Conservation (phyloP, 1,140 invertebrate species). For the Ips typographus region DNA sequence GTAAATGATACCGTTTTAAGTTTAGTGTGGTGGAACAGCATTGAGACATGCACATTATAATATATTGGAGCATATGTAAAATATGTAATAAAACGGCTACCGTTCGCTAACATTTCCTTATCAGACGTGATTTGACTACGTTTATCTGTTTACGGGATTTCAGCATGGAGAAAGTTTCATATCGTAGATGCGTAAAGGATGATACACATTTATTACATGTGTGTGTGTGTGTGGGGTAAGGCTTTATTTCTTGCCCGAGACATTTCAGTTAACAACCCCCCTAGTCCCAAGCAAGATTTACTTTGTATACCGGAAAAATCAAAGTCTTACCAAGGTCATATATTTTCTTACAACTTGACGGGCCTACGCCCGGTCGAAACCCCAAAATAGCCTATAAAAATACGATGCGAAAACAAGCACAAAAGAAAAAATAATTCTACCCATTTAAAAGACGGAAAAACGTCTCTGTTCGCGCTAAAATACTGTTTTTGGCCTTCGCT, state of each 20-base stretch:
- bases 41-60: constrained; percentile 6
- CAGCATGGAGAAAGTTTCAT: not conserved
- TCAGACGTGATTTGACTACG: not conserved
- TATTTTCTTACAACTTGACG: constrained; percentile 4
- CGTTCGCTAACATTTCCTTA: constrained; percentile 2
- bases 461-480: constrained; percentile 9
- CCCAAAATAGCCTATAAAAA: constrained; percentile 19
- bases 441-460: constrained; percentile 18
- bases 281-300: not conserved
- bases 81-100: constrained; percentile 6
- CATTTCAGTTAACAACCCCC: constrained; percentile 10
- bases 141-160: not conserved
- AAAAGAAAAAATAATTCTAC: constrained; percentile 15
- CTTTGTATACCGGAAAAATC: constrained; percentile 9
- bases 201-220: not conserved
- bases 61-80: constrained; percentile 7
- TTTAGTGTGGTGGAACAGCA: constrained; percentile 5
- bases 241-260: not conserved
- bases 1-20: constrained; percentile 11
- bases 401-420: constrained; percentile 18
- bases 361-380: constrained; percentile 2
- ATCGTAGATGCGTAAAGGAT: not conserved
- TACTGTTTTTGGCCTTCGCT: constrained; percentile 18
- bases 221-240: not conserved
- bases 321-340: constrained; percentile 8